These are phyloP conservation scores for Petrophora chlorosata DNA, from an alignment of 2,888 invertebrate species.

Conservation along the genomic window DNA sequence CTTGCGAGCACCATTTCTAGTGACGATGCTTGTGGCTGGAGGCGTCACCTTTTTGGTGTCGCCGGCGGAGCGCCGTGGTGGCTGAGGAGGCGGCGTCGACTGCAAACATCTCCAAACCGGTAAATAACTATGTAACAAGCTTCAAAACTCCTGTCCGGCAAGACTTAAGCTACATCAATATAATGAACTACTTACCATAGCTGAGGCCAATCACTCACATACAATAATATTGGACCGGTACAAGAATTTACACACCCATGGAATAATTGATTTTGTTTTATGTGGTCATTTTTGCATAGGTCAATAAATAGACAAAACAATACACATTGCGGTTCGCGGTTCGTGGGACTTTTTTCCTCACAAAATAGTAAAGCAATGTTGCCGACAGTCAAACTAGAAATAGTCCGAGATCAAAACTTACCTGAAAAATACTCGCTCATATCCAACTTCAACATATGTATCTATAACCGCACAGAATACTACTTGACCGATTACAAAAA, in stretches of 20 bases:
- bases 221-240: constrained; percentile 7
- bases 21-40: constrained; percentile 77
- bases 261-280: neutral
- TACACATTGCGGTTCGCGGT: constrained; percentile 27
- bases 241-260: constrained; percentile 7
- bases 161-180: neutral
- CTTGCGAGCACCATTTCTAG: constrained; percentile 85
- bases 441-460: no score
- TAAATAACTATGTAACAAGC: constrained; percentile 1
- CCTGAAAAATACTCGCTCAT: no score
- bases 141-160: neutral
- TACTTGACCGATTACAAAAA: no score
- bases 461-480: no score
- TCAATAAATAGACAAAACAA: constrained; percentile 32
- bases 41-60: constrained; percentile 65
- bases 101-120: constrained; percentile 38
- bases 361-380: no score
- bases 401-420: no score
- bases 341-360: no score
- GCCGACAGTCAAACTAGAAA: no score
- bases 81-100: constrained; percentile 65
- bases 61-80: constrained; percentile 57
- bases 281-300: constrained; percentile 7
- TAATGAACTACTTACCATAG: constrained; percentile 25
- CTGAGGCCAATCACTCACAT: constrained; percentile 1